Evolutionary conservation across 2,113 vertebrate genomes (phyloP), one percentile per base, ranked within the genome.

Genomic region (Psilopsiagon aurifrons): DNA sequence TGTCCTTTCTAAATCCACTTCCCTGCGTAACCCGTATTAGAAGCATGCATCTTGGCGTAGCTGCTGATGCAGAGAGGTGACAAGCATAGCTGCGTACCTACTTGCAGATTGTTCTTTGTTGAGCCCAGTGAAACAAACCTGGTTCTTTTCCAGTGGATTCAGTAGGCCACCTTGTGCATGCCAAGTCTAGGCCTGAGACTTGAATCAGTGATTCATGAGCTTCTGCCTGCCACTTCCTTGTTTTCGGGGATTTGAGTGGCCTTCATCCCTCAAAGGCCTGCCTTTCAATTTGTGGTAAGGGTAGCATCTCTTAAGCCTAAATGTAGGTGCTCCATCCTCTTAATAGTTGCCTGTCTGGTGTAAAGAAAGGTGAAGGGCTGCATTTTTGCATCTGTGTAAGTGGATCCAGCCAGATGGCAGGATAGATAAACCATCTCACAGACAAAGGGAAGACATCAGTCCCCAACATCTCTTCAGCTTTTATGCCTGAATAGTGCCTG

Each of bases 401-500:
- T 17, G 8, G 43, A 27, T 59, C 64, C 33, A 15, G 70, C 25
- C 23, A 43, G 41, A 11, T 9, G 47, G 35, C 35, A 17, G 77
- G 77, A 25, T 16, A 44, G 35, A 13, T 25, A 28, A 80, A 35
- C 76, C 35, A 4, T 19, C 22, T 22, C 11, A 59, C 13, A 23
- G 57, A 3, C 29, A 46, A 46, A 71, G 66, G 41, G 9, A 20
- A 71, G 44, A 35, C 14, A 1, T 43, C 1, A 4, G 31, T 33
- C 31, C 46, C 31, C 63, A 37, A 1, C 31, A 22, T 51, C 47
- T n/a, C 35, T 64, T 27, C 70, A 29, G 41, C 7, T 47, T 11
- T n/a, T 8, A 2, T 3, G 8, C 41, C 28, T 8, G 27, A 7
- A n/a, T 10, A 22, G 35, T 31, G 49, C 25, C 43, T 1, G 0